Conservation (phyloP, 1,140 invertebrate genomes). For the Mya arenaria region DNA sequence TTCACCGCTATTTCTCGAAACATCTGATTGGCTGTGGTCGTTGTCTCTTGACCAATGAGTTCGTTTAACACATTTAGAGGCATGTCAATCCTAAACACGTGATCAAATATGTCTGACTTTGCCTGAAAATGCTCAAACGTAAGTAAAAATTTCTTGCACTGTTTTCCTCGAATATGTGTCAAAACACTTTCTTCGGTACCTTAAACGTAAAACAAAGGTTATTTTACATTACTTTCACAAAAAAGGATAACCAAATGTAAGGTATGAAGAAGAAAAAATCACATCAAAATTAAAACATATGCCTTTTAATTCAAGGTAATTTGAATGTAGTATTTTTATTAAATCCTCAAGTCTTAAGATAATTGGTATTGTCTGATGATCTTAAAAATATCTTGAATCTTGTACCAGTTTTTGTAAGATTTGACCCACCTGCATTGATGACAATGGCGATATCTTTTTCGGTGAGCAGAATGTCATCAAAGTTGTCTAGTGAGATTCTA, state of each 20-base stretch:
- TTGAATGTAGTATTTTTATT: too few relatives aligned
- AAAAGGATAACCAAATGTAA: too few relatives aligned
- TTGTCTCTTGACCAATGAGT: constrained; percentile 21
- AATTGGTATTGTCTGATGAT: too few relatives aligned
- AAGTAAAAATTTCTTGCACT: constrained; percentile 48
- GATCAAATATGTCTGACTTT: neutral
- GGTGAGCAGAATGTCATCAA: constrained; percentile 64
- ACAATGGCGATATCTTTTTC: constrained; percentile 67
- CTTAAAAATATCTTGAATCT: neutral
- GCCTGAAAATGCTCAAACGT: constrained; percentile 8
- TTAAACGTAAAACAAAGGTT: too few relatives aligned
- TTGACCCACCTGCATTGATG: constrained; percentile 63
- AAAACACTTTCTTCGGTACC: neutral
- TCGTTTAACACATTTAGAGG: constrained; percentile 17
- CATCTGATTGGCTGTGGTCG: constrained; percentile 38
- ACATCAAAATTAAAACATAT: too few relatives aligned
- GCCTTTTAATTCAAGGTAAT: too few relatives aligned
- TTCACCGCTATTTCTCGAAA: constrained; percentile 72
- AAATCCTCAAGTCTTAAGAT: too few relatives aligned
- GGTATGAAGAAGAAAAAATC: too few relatives aligned
- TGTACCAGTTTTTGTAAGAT: neutral
- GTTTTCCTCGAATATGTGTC: neutral
- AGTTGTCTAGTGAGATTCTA: constrained; percentile 69
- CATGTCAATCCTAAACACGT: neutral
- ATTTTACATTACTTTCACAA: too few relatives aligned